A percentile compares a stretch with the other conserved stretches of the same genome.
phyloP scores from a whole-genome alignment of 2,888 invertebrate genomes.

The Timema cristinae region DNA sequence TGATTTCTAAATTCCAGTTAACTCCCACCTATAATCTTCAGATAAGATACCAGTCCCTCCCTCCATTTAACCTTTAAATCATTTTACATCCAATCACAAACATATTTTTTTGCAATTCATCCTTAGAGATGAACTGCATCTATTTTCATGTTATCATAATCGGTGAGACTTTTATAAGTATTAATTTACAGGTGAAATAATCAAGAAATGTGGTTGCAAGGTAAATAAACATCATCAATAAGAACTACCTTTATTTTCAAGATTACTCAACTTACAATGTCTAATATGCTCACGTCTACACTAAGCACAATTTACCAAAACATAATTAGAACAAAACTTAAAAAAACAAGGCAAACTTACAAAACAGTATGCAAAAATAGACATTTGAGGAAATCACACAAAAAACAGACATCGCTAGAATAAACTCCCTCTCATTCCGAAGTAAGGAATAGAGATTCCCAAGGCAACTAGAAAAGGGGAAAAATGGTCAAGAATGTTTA shows the following conservation, averaged over 20 bases:
- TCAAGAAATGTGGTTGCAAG: no score
- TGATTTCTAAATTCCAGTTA: no score
- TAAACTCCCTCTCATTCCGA: conserved; percentile 23
- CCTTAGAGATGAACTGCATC: no score
- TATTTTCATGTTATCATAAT: no score
- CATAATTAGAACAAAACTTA: conserved; percentile 24
- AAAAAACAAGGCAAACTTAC: conserved; percentile 31
- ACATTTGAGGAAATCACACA: conserved; percentile 32
- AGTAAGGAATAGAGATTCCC: conserved; percentile 27
- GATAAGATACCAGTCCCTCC: no score
- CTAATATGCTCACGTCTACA: conserved; percentile 30
- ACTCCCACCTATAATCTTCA: no score
- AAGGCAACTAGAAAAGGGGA: conserved; percentile 29
- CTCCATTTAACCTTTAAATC: no score
- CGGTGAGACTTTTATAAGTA: no score
- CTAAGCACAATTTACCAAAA: conserved; percentile 32
- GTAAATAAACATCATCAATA: conserved; percentile 19
- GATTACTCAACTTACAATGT: conserved; percentile 28
- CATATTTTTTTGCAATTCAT: no score
- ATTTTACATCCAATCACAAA: no score
- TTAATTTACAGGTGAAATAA: no score
- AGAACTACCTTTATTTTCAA: conserved; percentile 29
- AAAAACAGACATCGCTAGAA: conserved; percentile 28
- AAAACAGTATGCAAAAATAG: conserved; percentile 34
- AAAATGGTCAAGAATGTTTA: conserved; percentile 6